A percentile compares a stretch with the other conserved stretches of the same genome.
phyloP scores from a whole-genome alignment of 2,113 vertebrate genomes.

The Ammodytes marinus region DNA sequence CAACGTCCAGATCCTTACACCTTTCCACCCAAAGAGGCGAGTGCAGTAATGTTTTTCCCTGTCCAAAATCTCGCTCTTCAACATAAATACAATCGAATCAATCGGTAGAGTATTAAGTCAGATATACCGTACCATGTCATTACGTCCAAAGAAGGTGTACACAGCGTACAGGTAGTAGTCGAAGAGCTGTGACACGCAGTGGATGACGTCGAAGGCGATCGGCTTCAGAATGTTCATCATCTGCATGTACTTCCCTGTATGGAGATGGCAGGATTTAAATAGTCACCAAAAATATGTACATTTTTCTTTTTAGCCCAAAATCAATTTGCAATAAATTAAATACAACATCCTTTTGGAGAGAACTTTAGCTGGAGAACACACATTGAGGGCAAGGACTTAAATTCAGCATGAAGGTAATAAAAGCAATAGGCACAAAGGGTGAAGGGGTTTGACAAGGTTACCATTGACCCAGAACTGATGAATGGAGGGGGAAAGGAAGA shows the following conservation, averaged over 20 bases:
- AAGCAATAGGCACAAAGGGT: conserved; percentile 45
- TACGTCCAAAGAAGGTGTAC: conserved; percentile 97
- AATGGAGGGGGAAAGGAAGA: conserved; percentile 23
- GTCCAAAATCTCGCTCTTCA: background rate
- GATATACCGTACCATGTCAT: conserved; percentile 90
- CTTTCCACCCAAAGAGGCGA: background rate
- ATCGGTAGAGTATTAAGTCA: background rate
- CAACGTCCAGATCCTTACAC: background rate
- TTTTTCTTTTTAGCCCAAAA: background rate
- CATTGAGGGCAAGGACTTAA: conserved; percentile 50
- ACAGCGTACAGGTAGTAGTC: conserved; percentile 98
- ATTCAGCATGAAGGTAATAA: conserved; percentile 66
- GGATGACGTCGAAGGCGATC: conserved; percentile 98
- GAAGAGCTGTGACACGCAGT: conserved; percentile 98
- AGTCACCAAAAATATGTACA: background rate
- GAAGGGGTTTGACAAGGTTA: conserved; percentile 62
- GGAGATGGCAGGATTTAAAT: conserved; percentile 36
- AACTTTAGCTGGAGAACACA: conserved; percentile 11
- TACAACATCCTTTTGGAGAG: conserved; percentile 30
- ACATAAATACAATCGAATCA: background rate
- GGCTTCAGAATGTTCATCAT: conserved; percentile 99
- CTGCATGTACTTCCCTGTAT: conserved; percentile 97
- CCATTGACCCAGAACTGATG: conserved; percentile 61
- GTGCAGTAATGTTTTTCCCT: background rate
- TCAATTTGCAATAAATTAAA: conserved; percentile 18